Evolutionary conservation across 2,113 vertebrate genomes (phyloP), one percentile per base, ranked within the genome.

Genomic region (Cygnus buccinator): DNA sequence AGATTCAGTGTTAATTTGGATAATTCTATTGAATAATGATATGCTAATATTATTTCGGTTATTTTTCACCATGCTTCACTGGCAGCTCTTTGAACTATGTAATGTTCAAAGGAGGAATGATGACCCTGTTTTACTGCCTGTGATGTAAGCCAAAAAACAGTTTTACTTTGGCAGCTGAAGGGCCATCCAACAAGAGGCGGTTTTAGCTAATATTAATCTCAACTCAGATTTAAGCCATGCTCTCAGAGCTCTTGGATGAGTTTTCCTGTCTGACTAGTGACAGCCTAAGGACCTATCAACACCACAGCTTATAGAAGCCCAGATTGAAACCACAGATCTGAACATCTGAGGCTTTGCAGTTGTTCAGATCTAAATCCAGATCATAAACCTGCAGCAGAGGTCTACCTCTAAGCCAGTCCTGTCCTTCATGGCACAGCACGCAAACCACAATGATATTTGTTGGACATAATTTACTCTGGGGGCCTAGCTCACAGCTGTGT

Each of bases 381-480:
- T 59, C 66, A 77, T 70, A 95, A 93, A 94, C 77, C 66, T 87
- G 54, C 43, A 82, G 70, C 62, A 87, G 80, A 57, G 57, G 44
- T 46, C 13, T 74, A 41, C 23, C n/a, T 77, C 55, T 80, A 77
- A 77, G 79, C 11, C 70, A 65, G 59, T 44, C 52, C 43, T 61
- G 22, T 55, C 52, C 46, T 72, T 75, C 57, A 46, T 8, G 22
- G 58, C 39, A 55, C 65, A 86, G 62, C 43, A 62, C 52, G 77
- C 39, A 84, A 85, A 72, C 52, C 57, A 31, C 62, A 72, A 4
- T 2, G 13, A 10, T 43, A 33, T 39, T 78, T 93, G 92, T 91
- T 33, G 44, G 33, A 10, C 0, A 0, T n/a, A 65, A 35, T 82
- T 95, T 75, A 61, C 29, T 84, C 44, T 44, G 44, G 2, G 5